Base-by-base conservation (phyloP, 2,888 invertebrate species). In the Meliscaeva auricollis region DNA sequence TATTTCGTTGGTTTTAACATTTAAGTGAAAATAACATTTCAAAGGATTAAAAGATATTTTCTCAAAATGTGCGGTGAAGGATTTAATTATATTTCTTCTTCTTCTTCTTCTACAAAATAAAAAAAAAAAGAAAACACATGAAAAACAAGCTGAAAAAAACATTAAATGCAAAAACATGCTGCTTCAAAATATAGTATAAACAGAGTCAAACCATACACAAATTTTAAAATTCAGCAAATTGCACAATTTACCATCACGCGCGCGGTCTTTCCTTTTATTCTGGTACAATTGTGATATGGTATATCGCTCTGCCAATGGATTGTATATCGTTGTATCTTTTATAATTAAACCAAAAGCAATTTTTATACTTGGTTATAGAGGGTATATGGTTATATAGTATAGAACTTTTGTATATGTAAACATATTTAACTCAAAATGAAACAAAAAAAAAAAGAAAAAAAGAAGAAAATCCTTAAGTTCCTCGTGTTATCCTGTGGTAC, bases 301-400 rank as follows among this genome's bases (percentile, higher is more conserved):
- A 6, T 44, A 9, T 77, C 54, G 44, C 70, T 35, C 20, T 72
- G 38, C 76, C 75, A 76, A 81, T 76, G 64, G 80, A 66, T 80
- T 81, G 62, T 83, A 74, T 83, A 79, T 66, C 50, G 50, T 35
- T 35, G 72, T 76, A 81, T 85, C 68, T 76, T 69, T 81, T 81
- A 81, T 85, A 85, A 81, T 85, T 81, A 85, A 81, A 85, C 81
- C 81, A 48, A 76, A 73, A 85, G 62, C 69, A 69, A 69, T 76
- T 44, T 62, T 72, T 72, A 38, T 38, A 38, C 11, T 11, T 8
- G 3, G 2, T 3, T 8, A 11, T 7, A 38, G 35, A 9, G 32
- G 4, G 32, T 32, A 7, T 32, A 7, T 32, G 32, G 4, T 4
- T 38, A 9, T 38, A 11, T 11, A 38, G 32, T 9, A 3, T 38